Base-by-base conservation (phyloP, 2,888 invertebrate genomes). In the Oithona nana region DNA sequence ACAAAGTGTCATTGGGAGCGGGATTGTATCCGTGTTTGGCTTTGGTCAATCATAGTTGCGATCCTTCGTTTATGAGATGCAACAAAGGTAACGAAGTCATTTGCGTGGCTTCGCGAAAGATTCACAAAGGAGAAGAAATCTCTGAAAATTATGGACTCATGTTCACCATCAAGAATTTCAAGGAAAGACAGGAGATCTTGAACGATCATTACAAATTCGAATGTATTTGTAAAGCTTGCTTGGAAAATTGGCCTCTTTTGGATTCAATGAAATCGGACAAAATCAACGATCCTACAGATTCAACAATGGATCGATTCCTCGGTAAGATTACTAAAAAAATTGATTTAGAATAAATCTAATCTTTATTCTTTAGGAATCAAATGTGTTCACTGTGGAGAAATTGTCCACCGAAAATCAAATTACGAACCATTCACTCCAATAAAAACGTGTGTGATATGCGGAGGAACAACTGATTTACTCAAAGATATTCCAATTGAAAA, bases 71-170 rank as follows among this genome's bases (percentile, higher is more conserved):
- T 26, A 59, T 59, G 59, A 11, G 59, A n/a, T 59, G 59, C 26
- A 59, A 59, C 49, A 59, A 48, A 4, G 59, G 49, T 3, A 59
- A 59, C 29, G 24, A 59, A 26, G 59, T 59, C 39, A 50, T 59
- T 11, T 50, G 49, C 49, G 20, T 57, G 3, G 2, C 39, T 6
- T 29, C 28, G 3, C 2, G 24, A 29, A 13, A 16, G 16, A 39
- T 57, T 2, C 16, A 57, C 3, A 29, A 30, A 57, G 30, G 39
- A 8, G 50, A 59, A 28, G 59, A 59, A 24, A 49, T 59, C 3
- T 59, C 20, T 24, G 59, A 59, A n/a, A 59, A 59, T 29, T 59
- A 59, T 50, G 59, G 59, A 22, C n/a, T 59, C 1, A 59, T 59
- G 49, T 50, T 50, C n/a, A 59, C 59, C 11, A 24, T 28, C 8